Evolutionary conservation across 1,140 invertebrate species (phyloP).

Genomic region (Coptotermes formosanus): DNA sequence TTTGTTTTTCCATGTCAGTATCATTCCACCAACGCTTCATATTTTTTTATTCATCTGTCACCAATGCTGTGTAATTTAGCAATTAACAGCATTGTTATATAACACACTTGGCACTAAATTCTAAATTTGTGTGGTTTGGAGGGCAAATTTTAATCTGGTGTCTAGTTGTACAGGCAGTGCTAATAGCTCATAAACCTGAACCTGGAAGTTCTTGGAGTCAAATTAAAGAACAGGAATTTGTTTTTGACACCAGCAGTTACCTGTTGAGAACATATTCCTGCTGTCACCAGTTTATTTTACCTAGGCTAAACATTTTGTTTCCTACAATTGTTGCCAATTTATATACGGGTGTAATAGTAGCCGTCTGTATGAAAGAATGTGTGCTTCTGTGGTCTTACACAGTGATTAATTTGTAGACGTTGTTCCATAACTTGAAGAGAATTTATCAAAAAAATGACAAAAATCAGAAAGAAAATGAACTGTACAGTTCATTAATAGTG

Average conservation of each 20-base stretch:
- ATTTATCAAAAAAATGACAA: not conserved
- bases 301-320: not conserved
- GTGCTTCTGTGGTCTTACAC: not conserved
- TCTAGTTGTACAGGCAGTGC: not conserved
- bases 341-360: constrained; percentile 13
- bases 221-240: not conserved
- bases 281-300: not conserved
- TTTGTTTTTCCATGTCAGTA: too few relatives aligned
- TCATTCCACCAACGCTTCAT: too few relatives aligned
- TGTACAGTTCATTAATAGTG: not conserved
- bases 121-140: not conserved
- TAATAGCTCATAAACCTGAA: not conserved
- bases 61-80: too few relatives aligned
- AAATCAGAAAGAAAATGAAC: not conserved
- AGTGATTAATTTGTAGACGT: not conserved
- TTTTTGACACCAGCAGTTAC: not conserved
- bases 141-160: not conserved
- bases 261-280: not conserved
- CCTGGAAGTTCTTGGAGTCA: not conserved
- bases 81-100: too few relatives aligned
- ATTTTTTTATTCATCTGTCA: too few relatives aligned
- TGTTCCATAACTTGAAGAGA: not conserved
- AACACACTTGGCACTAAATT: too few relatives aligned
- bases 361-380: not conserved
- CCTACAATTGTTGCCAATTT: not conserved